Evolutionary conservation across 2,888 invertebrate genomes (phyloP), one percentile per base, ranked within the genome.

Genomic region (Candidula unifasciata): DNA sequence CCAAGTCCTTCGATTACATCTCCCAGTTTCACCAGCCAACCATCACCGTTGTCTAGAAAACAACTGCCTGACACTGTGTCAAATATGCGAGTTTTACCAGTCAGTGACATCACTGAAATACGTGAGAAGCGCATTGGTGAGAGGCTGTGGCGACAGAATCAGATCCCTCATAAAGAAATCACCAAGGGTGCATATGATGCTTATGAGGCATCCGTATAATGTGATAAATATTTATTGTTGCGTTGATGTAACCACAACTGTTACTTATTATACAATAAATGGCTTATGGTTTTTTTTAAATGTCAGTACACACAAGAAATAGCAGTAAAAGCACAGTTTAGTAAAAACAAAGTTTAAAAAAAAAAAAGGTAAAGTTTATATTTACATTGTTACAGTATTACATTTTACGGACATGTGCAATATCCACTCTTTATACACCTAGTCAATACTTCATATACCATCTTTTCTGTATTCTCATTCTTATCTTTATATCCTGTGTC

Each of bases 71-170:
- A 85, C 21, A 80, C 94, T 3, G 90, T 93, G 90, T 93, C 93
- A 52, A 94, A 94, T 88, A 93, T 93, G 33, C 92, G 92, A 81
- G 94, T 94, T 24, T 87, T 94, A 74, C 93, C 93, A 90, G 91
- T 93, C 90, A 92, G 93, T 68, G 93, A 93, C 85, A 89, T 91
- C 76, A 92, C 90, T 68, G 87, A 84, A 35, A 84, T 84, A n/a
- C 74, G 84, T 1, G 84, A 84, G 64, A 84, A 84, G n/a, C 80
- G 84, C 24, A 81, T 89, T 37, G 44, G 85, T 30, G 88, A 89
- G 54, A 80, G 87, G 27, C 88, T 89, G 24, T 86, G 89, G n/a
- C 89, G 89, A 73, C 89, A 89, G 80, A 90, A 88, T 86, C 89
- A 78, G 21, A 80, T 83, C 33, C 24, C 85, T 52, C 83, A 85